phyloP scores from a whole-genome alignment of 2,113 vertebrate genomes.

The Ondatra zibethicus region DNA sequence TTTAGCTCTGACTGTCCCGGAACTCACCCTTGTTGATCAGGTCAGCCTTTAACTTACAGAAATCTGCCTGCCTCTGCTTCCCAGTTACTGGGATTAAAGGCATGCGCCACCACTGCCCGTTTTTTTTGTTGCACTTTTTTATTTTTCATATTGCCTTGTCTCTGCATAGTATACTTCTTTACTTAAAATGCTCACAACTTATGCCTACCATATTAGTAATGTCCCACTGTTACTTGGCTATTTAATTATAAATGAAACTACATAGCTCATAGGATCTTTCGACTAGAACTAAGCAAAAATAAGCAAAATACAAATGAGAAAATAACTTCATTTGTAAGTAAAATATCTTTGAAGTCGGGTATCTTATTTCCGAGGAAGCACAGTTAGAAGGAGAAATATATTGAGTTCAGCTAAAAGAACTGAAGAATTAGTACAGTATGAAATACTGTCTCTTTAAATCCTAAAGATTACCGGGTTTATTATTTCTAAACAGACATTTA shows the following conservation, averaged over 20 bases:
- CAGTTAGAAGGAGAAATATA: conserved; percentile 69
- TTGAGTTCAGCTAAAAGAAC: conserved; percentile 80
- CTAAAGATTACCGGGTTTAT: conserved; percentile 83
- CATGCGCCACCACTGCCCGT: too few relatives aligned
- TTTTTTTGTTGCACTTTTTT: not conserved
- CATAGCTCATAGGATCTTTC: conserved; percentile 63
- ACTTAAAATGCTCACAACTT: conserved; percentile 56
- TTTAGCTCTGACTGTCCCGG: too few relatives aligned
- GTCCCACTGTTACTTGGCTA: conserved; percentile 65
- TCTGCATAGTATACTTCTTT: not conserved
- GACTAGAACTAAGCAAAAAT: conserved; percentile 71
- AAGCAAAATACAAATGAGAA: conserved; percentile 79
- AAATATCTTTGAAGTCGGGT: conserved; percentile 86
- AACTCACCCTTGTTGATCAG: too few relatives aligned
- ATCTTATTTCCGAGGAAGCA: conserved; percentile 85
- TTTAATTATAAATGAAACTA: conserved; percentile 77
- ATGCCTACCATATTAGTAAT: conserved; percentile 50
- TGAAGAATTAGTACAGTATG: conserved; percentile 82
- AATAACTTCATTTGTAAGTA: conserved; percentile 87
- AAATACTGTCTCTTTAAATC: conserved; percentile 83
- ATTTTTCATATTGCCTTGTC: conserved; percentile 51
- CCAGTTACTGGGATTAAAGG: too few relatives aligned
- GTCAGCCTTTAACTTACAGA: too few relatives aligned
- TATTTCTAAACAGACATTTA: conserved; percentile 75
- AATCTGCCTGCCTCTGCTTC: too few relatives aligned